Conservation (phyloP, 53 echinoderm and acorn worm species). For the Stichopus horrens region DNA sequence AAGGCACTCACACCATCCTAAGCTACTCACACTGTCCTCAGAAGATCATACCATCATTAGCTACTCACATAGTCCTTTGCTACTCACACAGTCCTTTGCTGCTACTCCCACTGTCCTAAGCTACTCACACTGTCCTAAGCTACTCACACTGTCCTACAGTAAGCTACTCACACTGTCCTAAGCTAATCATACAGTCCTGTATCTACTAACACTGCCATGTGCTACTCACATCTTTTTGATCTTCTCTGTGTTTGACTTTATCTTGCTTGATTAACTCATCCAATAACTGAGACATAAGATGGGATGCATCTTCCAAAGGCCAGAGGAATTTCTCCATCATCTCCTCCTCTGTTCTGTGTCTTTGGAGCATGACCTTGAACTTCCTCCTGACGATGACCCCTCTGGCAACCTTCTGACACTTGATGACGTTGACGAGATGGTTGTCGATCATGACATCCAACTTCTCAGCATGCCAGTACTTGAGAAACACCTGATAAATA, state of each 20-base stretch:
- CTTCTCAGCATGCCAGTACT: constrained; percentile 96
- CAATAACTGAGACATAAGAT: not conserved
- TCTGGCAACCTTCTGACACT: constrained; percentile 75
- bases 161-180: not conserved
- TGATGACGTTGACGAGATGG: constrained; percentile 62
- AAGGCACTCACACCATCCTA: no score
- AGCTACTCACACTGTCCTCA: no score
- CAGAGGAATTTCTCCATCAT: constrained; percentile 23
- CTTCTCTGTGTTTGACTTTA: constrained; percentile 25
- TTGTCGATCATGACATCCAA: constrained; percentile 82
- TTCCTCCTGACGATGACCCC: constrained; percentile 68
- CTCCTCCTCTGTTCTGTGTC: constrained; percentile 15
- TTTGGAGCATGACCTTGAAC: constrained; percentile 45
- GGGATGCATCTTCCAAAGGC: constrained; percentile 26
- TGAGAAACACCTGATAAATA: constrained; percentile 62
- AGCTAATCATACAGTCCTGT: no score
- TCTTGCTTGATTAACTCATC: constrained; percentile 18
- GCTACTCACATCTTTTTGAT: constrained; percentile 39
- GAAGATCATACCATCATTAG: no score
- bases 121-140: not conserved
- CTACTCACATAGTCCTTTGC: no score
- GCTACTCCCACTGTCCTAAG: not conserved
- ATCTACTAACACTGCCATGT: no score
- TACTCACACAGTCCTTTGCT: no score
- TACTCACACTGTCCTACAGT: not conserved